phyloP scores from a whole-genome alignment of 1,140 invertebrate species.

The Hylyphantes graminicola region DNA sequence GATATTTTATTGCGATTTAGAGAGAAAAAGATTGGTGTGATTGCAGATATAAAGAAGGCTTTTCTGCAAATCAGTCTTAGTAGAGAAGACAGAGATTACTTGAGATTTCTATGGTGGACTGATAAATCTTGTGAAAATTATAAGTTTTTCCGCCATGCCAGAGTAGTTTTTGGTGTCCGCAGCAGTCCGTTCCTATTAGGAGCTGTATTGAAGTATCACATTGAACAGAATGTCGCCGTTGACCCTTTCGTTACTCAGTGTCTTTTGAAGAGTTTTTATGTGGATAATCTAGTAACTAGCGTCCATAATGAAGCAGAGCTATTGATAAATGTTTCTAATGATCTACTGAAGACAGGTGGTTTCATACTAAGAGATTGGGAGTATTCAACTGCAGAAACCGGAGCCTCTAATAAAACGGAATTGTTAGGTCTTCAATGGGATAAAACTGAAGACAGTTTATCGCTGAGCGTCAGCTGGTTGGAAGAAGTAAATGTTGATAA shows the following conservation, averaged over 20 bases:
- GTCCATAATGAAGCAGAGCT: not conserved
- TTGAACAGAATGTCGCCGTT: not conserved
- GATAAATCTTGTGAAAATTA: not conserved
- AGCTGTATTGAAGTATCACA: not conserved
- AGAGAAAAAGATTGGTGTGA: constrained; percentile 64
- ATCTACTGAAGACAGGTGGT: not conserved
- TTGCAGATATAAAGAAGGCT: constrained; percentile 53
- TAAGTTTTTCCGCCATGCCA: constrained; percentile 8
- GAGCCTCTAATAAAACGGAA: no score
- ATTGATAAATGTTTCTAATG: not conserved
- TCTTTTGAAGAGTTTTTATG: not conserved
- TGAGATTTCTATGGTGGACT: constrained; percentile 4
- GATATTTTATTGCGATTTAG: constrained; percentile 66
- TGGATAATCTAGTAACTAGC: not conserved
- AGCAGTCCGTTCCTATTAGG: not conserved
- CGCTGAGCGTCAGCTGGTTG: no score
- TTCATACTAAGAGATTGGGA: constrained; percentile 10
- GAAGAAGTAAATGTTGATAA: no score
- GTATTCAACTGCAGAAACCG: not conserved
- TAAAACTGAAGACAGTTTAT: no score
- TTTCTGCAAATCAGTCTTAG: not conserved
- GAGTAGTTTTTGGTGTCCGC: constrained; percentile 19
- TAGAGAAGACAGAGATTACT: not conserved
- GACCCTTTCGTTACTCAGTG: not conserved
- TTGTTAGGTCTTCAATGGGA: no score